Evolutionary conservation across 2,113 vertebrate species (phyloP).

Genomic region (Serilophus lunatus): DNA sequence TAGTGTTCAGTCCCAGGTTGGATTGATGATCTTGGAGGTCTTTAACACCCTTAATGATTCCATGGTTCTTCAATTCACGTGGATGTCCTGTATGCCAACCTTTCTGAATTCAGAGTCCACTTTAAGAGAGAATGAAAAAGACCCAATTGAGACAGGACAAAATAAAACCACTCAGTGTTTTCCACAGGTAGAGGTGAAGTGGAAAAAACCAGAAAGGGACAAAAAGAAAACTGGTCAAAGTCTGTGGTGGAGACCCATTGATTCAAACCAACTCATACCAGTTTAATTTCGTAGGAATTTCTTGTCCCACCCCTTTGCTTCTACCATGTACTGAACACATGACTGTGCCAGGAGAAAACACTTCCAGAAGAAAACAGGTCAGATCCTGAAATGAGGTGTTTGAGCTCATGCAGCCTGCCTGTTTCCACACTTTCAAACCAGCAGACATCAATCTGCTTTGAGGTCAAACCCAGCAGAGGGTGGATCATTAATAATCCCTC

Average conservation of each 20-base stretch:
- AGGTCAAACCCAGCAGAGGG: neutral
- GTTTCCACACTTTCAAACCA: neutral
- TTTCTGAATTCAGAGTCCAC: neutral
- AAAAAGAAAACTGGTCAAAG: neutral
- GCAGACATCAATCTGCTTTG: neutral
- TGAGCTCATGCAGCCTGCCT: neutral
- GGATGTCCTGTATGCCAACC: rapidly evolving
- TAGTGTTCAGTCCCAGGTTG: neutral
- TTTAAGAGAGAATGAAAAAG: neutral
- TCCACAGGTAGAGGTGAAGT: neutral
- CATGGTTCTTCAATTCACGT: neutral
- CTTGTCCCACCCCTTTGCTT: neutral
- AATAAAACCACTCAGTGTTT: neutral
- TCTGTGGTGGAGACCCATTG: neutral
- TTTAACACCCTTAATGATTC: neutral
- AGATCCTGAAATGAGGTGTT: neutral
- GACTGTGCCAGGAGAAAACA: neutral
- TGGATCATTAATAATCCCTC: neutral
- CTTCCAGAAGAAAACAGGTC: neutral
- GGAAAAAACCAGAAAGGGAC: neutral
- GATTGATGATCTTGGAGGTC: neutral
- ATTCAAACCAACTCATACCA: neutral
- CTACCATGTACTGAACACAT: neutral
- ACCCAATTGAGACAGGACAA: neutral
- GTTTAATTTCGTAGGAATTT: neutral